Evolutionary conservation across 92 coral and sea anemone genomes (phyloP).

Genomic region (Palythoa grandiflora): DNA sequence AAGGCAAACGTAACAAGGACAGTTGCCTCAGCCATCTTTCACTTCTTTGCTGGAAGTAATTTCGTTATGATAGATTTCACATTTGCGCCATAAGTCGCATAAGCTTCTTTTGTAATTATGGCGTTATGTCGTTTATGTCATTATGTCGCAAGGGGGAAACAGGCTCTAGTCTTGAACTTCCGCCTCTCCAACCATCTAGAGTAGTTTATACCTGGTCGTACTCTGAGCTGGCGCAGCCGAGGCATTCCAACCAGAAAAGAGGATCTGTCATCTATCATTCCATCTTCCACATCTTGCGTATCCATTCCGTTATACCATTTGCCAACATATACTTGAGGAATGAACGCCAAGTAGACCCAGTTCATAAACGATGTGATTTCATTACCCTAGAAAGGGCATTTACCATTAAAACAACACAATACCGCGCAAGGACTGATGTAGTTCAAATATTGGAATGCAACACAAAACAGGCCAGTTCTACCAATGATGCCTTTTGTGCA

Average conservation of each 20-base stretch:
- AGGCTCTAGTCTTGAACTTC: too few relatives aligned
- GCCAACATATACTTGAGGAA: slow-evolving; percentile 70
- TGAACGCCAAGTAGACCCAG: slow-evolving; percentile 48
- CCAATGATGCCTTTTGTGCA: too few relatives aligned
- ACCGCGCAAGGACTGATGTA: background rate
- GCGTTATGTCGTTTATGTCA: too few relatives aligned
- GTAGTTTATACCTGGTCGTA: slow-evolving; percentile 57
- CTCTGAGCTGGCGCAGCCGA: slow-evolving; percentile 79
- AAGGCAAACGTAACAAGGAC: too few relatives aligned
- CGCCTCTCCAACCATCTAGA: too few relatives aligned
- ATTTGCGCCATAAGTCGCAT: too few relatives aligned
- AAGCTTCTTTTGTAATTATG: too few relatives aligned
- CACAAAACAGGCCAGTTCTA: too few relatives aligned
- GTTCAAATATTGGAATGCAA: background rate
- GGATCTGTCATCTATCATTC: slow-evolving; percentile 61
- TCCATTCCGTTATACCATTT: slow-evolving; percentile 80
- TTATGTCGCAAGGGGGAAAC: too few relatives aligned
- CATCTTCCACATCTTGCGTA: slow-evolving; percentile 58
- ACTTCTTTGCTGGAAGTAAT: too few relatives aligned
- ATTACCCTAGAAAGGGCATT: slow-evolving; percentile 2
- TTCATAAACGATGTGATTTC: slow-evolving; percentile 7
- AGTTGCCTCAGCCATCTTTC: too few relatives aligned
- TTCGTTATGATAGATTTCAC: too few relatives aligned
- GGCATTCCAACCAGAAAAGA: slow-evolving; percentile 85
- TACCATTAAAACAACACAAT: background rate